Evolutionary conservation across 2,888 invertebrate genomes (phyloP).

Genomic region (Lumbricus terrestris): DNA sequence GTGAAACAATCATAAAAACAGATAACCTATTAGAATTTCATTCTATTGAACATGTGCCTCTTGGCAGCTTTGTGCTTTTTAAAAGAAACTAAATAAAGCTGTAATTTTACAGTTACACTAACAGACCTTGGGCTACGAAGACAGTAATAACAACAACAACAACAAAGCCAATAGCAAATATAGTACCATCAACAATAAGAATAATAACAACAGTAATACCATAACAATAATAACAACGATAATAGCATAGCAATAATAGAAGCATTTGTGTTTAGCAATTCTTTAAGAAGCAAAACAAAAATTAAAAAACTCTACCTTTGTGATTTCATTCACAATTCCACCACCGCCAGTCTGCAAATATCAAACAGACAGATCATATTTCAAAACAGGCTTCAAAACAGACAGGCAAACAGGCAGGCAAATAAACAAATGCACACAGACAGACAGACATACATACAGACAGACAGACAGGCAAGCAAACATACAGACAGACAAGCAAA

Average conservation of each 20-base stretch:
- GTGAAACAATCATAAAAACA: not conserved
- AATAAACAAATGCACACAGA: not conserved
- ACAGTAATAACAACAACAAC: no score
- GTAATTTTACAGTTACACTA: no score
- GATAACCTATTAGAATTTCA: not conserved
- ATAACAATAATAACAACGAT: no score
- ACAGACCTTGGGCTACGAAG: no score
- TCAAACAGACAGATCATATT: not conserved
- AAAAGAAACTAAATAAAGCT: no score
- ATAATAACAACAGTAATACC: not conserved
- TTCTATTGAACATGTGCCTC: not conserved
- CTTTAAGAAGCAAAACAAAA: not conserved
- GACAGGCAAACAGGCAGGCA: not conserved
- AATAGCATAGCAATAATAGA: no score
- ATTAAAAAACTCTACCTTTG: not conserved
- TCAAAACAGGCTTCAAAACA: not conserved
- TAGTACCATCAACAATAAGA: no score
- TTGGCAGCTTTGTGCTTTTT: no score
- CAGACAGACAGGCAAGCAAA: not conserved
- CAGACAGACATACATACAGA: not conserved
- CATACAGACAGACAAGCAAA: not conserved
- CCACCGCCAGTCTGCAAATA: not conserved
- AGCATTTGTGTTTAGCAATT: not conserved
- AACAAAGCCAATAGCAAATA: no score
- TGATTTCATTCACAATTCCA: not conserved